These are phyloP conservation scores for Tenthredo distinguenda DNA, from an alignment of 2,888 invertebrate genomes.

Conservation along the genomic window DNA sequence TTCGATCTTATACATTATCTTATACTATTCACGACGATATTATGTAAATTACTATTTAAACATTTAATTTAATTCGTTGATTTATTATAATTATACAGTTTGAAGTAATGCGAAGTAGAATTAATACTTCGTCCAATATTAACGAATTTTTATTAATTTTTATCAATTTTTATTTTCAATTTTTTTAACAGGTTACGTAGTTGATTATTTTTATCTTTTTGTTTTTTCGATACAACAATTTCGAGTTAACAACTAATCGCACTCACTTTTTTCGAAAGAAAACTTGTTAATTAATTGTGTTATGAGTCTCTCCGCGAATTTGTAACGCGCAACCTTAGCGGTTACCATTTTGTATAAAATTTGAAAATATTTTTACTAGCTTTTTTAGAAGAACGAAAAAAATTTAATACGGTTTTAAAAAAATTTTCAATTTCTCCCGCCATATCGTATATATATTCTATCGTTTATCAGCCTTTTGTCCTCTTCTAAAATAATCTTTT, in stretches of 20 bases:
- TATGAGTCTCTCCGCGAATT: not conserved
- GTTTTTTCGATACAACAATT: not conserved
- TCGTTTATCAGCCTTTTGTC: constrained; percentile 2
- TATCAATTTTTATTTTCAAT: not conserved
- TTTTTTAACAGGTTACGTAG: too few relatives aligned
- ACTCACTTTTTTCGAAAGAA: not conserved
- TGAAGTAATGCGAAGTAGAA: not conserved
- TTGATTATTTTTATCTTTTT: not conserved
- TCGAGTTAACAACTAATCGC: not conserved
- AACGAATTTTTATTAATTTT: not conserved
- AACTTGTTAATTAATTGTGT: not conserved
- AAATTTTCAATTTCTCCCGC: constrained; percentile 16
- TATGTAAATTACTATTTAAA: too few relatives aligned
- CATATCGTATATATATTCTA: not conserved
- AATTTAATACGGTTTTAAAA: not conserved
- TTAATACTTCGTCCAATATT: not conserved
- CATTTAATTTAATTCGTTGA: not conserved
- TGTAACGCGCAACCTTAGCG: not conserved
- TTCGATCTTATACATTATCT: not conserved
- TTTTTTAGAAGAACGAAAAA: not conserved
- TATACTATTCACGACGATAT: not conserved
- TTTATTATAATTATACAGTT: not conserved
- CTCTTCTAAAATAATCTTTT: not conserved
- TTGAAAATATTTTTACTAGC: not conserved
- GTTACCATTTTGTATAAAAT: constrained; percentile 7